Evolutionary conservation across 2,888 invertebrate species (phyloP), one percentile per base, ranked within the genome.

Genomic region (Melieria picta): DNA sequence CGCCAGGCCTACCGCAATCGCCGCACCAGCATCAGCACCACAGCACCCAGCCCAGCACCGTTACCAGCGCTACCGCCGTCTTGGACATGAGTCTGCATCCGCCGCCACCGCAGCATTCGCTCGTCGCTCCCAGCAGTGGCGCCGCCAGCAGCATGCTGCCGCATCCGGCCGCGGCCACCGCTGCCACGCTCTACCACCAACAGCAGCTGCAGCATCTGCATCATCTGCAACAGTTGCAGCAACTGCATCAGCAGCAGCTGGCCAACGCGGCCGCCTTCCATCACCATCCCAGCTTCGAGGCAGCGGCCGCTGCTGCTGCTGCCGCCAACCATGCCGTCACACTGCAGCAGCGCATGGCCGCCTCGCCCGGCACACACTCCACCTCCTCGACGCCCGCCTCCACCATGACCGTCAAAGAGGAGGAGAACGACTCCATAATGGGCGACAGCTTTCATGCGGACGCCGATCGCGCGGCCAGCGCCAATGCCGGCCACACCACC

Each of bases 1-100:
- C 91, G 42, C 87, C 88, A 73, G 85, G 84, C 77, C 79, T 86
- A 48, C 88, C 89, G 48, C 89, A 89, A 78, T 88, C 89, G 47
- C 89, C 89, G 43, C 81, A 79, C 68, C 75, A 74, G 16, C 74
- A 71, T 4, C 72, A 74, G 65, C 73, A 76, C 45, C 77, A 71
- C 48, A 72, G 69, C 4, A 43, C 46, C 58, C 69, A 69, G 62
- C 61, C 55, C 47, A 70, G 74, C 70, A 46, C 77, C 69, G 42
- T 74, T 75, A 63, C 77, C 61, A 63, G 72, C 70, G 5, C 69
- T 56, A 63, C 71, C 57, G 55, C 74, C 7, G 78, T 79, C 10
- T 62, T 81, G 48, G 79, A 81, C 73, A 81, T 81, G 82, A 81
- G 80, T 67, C 71, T 81, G 47, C 83, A 80, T 61, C 78, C 74